Evolutionary conservation across 1,140 invertebrate genomes (phyloP).

Genomic region (silkworm (Bombyx mori)): DNA sequence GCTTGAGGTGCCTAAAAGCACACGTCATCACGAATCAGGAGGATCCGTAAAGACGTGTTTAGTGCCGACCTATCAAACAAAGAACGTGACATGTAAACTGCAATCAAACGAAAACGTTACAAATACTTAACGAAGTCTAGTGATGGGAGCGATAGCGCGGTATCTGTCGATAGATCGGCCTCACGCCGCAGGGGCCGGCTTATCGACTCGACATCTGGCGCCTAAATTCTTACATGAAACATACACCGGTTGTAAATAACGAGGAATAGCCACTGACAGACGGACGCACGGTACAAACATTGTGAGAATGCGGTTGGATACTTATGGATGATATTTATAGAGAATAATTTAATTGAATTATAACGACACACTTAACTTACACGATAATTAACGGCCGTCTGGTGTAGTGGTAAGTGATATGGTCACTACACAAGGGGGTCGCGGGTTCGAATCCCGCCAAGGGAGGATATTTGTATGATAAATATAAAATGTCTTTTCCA

Average conservation of each 20-base stretch:
- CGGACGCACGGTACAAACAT: background rate
- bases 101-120: constrained; percentile 3
- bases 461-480: too few species aligned
- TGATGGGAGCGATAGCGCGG: constrained; percentile 11
- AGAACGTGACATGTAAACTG: constrained; percentile 2
- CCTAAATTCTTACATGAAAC: constrained; percentile 52
- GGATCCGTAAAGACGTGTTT: background rate
- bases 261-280: constrained; percentile 24
- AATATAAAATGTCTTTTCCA: too few species aligned
- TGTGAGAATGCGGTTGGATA: too few species aligned
- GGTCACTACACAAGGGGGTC: too few species aligned
- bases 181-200: constrained; percentile 31
- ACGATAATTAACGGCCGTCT: too few species aligned
- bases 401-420: too few species aligned
- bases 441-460: too few species aligned
- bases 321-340: too few species aligned
- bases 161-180: constrained; percentile 34
- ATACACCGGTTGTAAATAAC: constrained; percentile 26
- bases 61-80: constrained; percentile 5
- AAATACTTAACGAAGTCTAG: constrained; percentile 6
- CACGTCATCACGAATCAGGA: too few species aligned
- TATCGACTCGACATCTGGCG: constrained; percentile 49
- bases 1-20: too few species aligned
- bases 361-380: too few species aligned
- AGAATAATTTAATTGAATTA: too few species aligned